These are phyloP conservation scores for Lepidochrysops patricia DNA, from an alignment of 2,888 invertebrate species.

Conservation along the genomic window DNA sequence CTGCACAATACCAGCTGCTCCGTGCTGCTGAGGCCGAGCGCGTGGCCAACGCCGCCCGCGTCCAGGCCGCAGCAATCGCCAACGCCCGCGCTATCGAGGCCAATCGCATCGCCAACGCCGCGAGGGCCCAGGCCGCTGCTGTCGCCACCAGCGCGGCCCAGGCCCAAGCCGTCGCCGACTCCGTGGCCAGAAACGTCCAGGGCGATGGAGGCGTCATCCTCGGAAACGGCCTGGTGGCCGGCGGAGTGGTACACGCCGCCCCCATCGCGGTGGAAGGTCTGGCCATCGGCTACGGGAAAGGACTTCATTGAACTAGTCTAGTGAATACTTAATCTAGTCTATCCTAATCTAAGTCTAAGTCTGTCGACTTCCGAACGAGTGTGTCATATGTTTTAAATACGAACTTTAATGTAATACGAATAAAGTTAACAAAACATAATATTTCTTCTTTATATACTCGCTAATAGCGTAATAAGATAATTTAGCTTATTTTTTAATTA, in stretches of 20 bases:
- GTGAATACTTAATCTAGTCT: slow-evolving; percentile 9
- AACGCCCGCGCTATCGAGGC: slow-evolving; percentile 62
- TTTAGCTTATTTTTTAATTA: too few species aligned
- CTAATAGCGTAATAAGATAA: too few species aligned
- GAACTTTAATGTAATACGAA: slow-evolving; percentile 6
- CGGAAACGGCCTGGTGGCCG: slow-evolving; percentile 24
- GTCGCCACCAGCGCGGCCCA: slow-evolving; percentile 51
- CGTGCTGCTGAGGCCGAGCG: slow-evolving; percentile 57
- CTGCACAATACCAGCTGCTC: slow-evolving; percentile 41
- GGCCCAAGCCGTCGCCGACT: slow-evolving; percentile 52
- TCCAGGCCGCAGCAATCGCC: slow-evolving; percentile 60
- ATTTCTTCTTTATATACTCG: neutral
- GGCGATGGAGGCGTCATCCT: slow-evolving; percentile 19
- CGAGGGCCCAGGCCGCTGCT: slow-evolving; percentile 46
- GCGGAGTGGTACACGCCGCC: slow-evolving; percentile 21
- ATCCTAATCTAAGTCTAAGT: slow-evolving; percentile 12
- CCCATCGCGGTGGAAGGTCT: slow-evolving; percentile 15
- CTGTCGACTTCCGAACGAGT: slow-evolving; percentile 7
- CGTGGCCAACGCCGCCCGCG: slow-evolving; percentile 57
- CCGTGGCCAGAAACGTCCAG: slow-evolving; percentile 50
- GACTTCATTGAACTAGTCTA: slow-evolving; percentile 6
- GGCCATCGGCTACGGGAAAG: slow-evolving; percentile 15
- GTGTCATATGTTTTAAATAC: slow-evolving; percentile 7
- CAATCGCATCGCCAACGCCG: slow-evolving; percentile 56
- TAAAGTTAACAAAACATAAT: slow-evolving; percentile 1